phyloP scores from a whole-genome alignment of 2,888 invertebrate genomes.

The Nomada fucata region DNA sequence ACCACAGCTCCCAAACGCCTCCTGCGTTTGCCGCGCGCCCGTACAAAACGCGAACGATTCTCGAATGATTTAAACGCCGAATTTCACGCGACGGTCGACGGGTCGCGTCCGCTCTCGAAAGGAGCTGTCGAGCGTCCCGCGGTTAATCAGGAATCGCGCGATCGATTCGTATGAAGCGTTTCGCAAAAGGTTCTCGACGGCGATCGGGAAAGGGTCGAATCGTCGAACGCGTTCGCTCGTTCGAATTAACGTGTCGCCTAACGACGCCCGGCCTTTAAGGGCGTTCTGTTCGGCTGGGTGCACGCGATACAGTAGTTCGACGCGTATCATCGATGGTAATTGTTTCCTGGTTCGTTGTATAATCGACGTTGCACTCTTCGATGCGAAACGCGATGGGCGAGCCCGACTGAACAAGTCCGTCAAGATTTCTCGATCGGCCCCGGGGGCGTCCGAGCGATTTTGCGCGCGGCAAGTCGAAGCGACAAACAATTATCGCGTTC shows the following conservation, averaged over 20 bases:
- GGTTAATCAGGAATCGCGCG: neutral
- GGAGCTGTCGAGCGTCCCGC: neutral
- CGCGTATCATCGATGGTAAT: conserved; percentile 38
- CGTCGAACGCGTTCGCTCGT: conserved; percentile 12
- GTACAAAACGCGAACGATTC: neutral
- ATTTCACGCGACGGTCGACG: neutral
- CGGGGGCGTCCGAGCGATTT: neutral
- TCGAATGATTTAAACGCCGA: neutral
- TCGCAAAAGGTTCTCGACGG: conserved; percentile 1
- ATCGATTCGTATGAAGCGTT: neutral
- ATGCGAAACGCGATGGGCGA: neutral
- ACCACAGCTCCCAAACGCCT: neutral
- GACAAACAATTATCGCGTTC: too few relatives aligned
- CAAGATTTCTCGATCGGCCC: neutral
- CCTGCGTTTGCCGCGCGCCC: too few relatives aligned
- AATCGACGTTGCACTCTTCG: conserved; percentile 9
- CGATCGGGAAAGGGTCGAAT: conserved; percentile 10
- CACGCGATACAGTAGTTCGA: conserved; percentile 34
- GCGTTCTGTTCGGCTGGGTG: neutral
- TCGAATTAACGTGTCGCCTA: conserved; percentile 13
- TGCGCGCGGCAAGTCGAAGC: neutral
- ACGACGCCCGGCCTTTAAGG: conserved; percentile 18
- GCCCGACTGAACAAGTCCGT: neutral
- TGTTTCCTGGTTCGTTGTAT: conserved; percentile 19
- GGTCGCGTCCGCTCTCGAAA: neutral